These are phyloP conservation scores for Drosophila melanosoma DNA, from an alignment of 2,888 invertebrate genomes.

Conservation along the genomic window DNA sequence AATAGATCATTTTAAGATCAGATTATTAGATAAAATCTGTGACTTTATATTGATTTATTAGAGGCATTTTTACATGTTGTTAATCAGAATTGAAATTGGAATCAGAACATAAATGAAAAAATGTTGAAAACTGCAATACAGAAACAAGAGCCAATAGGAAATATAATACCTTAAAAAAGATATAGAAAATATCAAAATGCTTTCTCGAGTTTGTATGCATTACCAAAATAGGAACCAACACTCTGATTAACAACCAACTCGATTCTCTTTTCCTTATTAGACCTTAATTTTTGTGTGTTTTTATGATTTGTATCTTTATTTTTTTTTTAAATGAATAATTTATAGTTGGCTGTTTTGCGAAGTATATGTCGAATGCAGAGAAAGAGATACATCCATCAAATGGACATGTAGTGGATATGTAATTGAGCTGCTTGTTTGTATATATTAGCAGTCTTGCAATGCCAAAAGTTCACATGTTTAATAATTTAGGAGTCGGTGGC, in stretches of 20 bases:
- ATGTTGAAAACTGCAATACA: neutral
- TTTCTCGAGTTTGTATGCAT: neutral
- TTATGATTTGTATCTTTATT: neutral
- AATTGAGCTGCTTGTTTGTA: slow-evolving; percentile 2
- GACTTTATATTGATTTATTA: neutral
- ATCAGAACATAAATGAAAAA: neutral
- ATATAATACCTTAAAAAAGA: neutral
- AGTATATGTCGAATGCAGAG: slow-evolving; percentile 14
- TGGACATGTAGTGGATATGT: neutral
- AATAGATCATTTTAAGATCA: neutral
- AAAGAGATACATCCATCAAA: slow-evolving; percentile 7
- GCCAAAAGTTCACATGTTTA: slow-evolving; percentile 67
- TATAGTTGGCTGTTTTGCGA: neutral
- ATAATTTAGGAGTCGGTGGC: slow-evolving; percentile 52
- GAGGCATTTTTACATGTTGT: neutral
- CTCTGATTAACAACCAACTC: neutral
- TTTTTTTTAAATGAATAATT: neutral
- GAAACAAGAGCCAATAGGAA: neutral
- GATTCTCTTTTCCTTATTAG: no score
- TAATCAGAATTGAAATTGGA: neutral
- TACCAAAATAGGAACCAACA: neutral
- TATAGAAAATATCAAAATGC: neutral
- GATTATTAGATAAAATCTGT: neutral
- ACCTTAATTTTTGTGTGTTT: no score
- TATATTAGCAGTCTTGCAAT: slow-evolving; percentile 22